Base-by-base conservation (phyloP, 2,113 vertebrate genomes). In the Gopherus evgoodei region DNA sequence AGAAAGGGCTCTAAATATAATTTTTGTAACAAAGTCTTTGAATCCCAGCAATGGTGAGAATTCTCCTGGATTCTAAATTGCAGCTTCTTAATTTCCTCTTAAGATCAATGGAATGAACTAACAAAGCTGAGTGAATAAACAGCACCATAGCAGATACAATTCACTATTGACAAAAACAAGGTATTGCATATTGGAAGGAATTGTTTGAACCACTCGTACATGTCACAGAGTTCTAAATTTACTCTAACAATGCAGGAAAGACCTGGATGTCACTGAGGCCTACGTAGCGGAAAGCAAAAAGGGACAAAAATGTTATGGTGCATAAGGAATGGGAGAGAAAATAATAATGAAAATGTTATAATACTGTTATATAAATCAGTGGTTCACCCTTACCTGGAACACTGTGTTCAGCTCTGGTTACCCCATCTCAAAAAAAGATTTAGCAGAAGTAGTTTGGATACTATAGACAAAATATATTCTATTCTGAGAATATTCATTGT, bases 51-150 rank as follows among this genome's bases (percentile, higher is more conserved):
- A 19, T 21, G 17, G 62, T n/a, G 35, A 69, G 62, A 69, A 69
- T 69, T 35, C 16, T 69, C 35, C 35, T 69, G 35, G 8, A n/a
- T 69, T 69, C 62, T 69, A 17, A 19, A 8, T 17, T n/a, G 12
- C 62, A n/a, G 14, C 35, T 89, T 76, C 62, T 92, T 93, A 35
- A 78, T 83, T 93, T 92, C 29, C 78, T 86, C 79, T 79, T 95
- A 1, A 81, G 2, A 8, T 81, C 9, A 62, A n/a, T 81, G 38
- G 92, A 96, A 79, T 31, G 86, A 19, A 8, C 49, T 91, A 12
- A 6, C 62, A 81, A 13, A 84, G 93, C 86, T 19, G 13, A 86
- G 5, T 47, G 76, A 91, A 9, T 22, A 38, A 78, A n/a, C 93
- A 90, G 72, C 53, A 54, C 3, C 62, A n/a, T 5, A 87, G 11